Evolutionary conservation across 2,888 invertebrate genomes (phyloP).

Genomic region (Chymomyza fuscimana): DNA sequence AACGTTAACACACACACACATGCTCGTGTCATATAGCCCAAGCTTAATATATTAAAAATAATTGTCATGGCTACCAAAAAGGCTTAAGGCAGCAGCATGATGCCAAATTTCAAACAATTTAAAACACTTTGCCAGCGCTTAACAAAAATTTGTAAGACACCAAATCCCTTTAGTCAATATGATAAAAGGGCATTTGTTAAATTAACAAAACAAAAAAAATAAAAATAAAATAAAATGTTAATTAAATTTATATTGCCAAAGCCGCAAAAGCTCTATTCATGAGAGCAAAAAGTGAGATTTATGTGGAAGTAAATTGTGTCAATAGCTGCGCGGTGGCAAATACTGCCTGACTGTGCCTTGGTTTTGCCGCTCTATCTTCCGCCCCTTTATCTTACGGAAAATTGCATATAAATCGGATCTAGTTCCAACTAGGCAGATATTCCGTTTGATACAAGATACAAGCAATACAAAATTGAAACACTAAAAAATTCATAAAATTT

Average conservation of each 20-base stretch:
- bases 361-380: too few species aligned
- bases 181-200: conserved; percentile 70
- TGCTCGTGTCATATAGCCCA: neutral
- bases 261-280: conserved; percentile 60
- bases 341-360: neutral
- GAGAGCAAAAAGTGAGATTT: conserved; percentile 57
- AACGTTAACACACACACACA: neutral
- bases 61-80: conserved; percentile 68
- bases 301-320: conserved; percentile 72
- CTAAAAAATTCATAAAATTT: too few species aligned
- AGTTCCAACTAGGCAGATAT: too few species aligned
- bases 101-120: conserved; percentile 67
- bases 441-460: too few species aligned
- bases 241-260: conserved; percentile 72
- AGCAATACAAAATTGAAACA: too few species aligned
- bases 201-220: conserved; percentile 37
- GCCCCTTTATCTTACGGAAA: too few species aligned
- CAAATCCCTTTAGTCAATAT: conserved; percentile 73
- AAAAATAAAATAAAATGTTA: conserved; percentile 56
- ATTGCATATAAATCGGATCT: too few species aligned
- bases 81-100: conserved; percentile 33
- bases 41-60: conserved; percentile 61
- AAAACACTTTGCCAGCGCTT: conserved; percentile 70
- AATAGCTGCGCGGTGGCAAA: conserved; percentile 43
- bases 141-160: conserved; percentile 60